Evolutionary conservation across 2,797 vertebrate genomes (phyloP).

Genomic region (Oryzias dopingdopingensis): DNA sequence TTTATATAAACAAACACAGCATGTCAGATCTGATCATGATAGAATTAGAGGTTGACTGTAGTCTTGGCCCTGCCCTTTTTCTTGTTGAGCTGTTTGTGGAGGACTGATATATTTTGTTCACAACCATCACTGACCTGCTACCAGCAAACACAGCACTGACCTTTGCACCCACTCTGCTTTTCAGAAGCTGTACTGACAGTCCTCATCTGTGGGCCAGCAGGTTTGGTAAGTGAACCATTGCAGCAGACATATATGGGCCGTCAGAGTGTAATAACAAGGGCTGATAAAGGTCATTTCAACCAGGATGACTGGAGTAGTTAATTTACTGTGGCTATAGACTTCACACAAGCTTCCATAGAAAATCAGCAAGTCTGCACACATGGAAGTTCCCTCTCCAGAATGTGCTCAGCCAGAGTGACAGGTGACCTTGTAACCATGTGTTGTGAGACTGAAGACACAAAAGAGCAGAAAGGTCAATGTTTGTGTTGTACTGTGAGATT

Average conservation of each 20-base stretch:
- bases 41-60: neutral
- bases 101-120: conserved; percentile 13
- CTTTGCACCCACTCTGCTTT: conserved; percentile 39
- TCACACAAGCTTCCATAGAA: conserved; percentile 3
- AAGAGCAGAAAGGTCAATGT: neutral
- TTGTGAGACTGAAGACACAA: conserved; percentile 8
- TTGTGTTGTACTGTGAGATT: conserved; percentile 1
- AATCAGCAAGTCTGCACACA: conserved; percentile 8
- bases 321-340: conserved; percentile 19
- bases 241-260: conserved; percentile 27
- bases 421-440: conserved; percentile 22
- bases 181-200: conserved; percentile 10
- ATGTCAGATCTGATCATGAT: neutral
- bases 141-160: conserved; percentile 31
- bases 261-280: conserved; percentile 41
- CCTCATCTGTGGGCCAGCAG: conserved; percentile 9
- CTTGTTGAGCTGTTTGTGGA: conserved; percentile 12
- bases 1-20: too few species aligned
- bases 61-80: neutral
- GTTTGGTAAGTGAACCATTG: conserved; percentile 35
- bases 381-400: neutral
- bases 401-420: conserved; percentile 15
- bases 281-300: conserved; percentile 51
- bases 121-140: conserved; percentile 9
- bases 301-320: conserved; percentile 35